phyloP scores from a whole-genome alignment of 2,888 invertebrate species.

The Noctua janthe region DNA sequence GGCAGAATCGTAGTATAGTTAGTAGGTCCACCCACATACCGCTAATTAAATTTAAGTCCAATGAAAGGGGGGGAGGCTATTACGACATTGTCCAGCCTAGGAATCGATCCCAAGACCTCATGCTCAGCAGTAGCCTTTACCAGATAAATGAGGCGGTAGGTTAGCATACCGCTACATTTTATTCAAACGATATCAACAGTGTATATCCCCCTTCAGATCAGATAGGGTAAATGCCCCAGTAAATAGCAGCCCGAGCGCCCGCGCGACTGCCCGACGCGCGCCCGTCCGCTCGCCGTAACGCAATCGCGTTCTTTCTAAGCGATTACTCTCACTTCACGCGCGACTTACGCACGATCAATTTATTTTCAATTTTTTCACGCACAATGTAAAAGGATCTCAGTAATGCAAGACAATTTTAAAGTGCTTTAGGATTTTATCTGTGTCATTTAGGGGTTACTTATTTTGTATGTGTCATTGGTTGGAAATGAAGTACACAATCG shows the following conservation, averaged over 20 bases:
- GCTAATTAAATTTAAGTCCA: too few relatives aligned
- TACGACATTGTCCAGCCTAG: too few relatives aligned
- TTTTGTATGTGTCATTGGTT: background rate
- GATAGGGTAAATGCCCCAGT: conserved; percentile 27
- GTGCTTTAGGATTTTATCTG: background rate
- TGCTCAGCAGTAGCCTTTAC: background rate
- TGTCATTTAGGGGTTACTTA: background rate
- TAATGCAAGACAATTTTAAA: conserved; percentile 31
- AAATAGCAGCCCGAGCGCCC: conserved; percentile 18
- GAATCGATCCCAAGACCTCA: background rate
- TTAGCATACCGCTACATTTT: background rate
- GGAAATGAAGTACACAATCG: background rate
- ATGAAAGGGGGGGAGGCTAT: too few relatives aligned
- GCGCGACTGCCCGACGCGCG: conserved; percentile 21
- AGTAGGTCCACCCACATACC: too few relatives aligned
- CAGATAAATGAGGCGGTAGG: background rate
- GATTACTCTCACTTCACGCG: conserved; percentile 82
- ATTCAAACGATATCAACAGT: conserved; percentile 6
- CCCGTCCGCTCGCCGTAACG: conserved; percentile 51
- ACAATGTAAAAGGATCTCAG: conserved; percentile 57
- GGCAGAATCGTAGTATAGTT: too few relatives aligned
- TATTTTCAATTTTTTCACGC: conserved; percentile 87
- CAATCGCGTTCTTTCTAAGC: conserved; percentile 83
- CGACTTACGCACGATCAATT: conserved; percentile 83
- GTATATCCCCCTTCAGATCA: conserved; percentile 25